Evolutionary conservation across 2,113 vertebrate species (phyloP).

Genomic region (Talpa occidentalis): DNA sequence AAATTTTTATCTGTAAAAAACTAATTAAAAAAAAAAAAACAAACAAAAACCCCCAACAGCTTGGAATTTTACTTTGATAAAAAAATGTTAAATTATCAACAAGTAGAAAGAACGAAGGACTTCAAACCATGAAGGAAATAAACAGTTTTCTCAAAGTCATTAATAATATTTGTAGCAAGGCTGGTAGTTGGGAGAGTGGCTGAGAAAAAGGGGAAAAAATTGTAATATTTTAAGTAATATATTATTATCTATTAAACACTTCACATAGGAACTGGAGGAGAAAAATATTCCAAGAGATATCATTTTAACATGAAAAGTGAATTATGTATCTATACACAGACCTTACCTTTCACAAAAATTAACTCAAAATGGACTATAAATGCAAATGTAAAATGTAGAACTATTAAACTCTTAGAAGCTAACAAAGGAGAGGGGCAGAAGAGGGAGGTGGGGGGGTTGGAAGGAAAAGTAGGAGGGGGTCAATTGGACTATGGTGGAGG

Average conservation of each 20-base stretch:
- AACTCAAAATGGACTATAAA: not conserved
- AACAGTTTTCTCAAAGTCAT: slow-evolving; percentile 30
- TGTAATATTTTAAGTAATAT: slow-evolving; percentile 18
- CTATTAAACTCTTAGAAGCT: not conserved
- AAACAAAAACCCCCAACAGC: not conserved
- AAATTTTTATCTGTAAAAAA: slow-evolving; percentile 13
- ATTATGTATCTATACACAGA: not conserved
- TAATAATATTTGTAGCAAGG: not conserved
- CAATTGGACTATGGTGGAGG: too few relatives aligned
- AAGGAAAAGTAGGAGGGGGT: too few relatives aligned
- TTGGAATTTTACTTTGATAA: slow-evolving; percentile 41
- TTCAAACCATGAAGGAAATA: slow-evolving; percentile 35
- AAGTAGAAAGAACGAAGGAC: slow-evolving; percentile 25
- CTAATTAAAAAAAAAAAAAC: not conserved
- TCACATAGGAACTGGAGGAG: not conserved
- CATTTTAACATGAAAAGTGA: slow-evolving; percentile 17
- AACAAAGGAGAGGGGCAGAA: not conserved
- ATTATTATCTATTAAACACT: slow-evolving; percentile 51
- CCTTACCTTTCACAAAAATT: slow-evolving; percentile 16
- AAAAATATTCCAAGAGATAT: slow-evolving; percentile 8
- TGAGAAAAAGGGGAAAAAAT: not conserved
- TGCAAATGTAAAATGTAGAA: not conserved
- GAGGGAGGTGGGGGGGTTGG: too few relatives aligned
- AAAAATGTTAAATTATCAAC: not conserved
- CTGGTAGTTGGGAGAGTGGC: not conserved